phyloP scores from a whole-genome alignment of 2,888 invertebrate species.

The Cephalotes varians region DNA sequence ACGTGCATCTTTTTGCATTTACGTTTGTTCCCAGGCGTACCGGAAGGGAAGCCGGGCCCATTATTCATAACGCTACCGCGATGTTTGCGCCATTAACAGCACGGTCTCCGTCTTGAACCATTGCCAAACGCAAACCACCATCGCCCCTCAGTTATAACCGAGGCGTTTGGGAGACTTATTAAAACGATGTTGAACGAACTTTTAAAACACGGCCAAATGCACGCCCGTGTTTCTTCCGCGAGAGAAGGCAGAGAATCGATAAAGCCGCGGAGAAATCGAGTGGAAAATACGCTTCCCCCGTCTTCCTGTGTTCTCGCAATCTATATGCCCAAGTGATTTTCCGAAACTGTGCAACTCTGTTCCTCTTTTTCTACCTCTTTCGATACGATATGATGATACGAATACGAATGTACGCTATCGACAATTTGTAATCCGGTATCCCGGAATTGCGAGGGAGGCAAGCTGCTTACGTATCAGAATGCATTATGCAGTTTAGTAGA shows the following conservation, averaged over 20 bases:
- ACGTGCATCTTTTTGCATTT: constrained; percentile 40
- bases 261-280: constrained; percentile 37
- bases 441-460: constrained; percentile 5
- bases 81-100: constrained; percentile 59
- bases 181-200: constrained; percentile 62
- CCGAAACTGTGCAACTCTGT: constrained; percentile 30
- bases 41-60: constrained; percentile 12
- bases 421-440: constrained; percentile 16
- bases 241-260: constrained; percentile 25
- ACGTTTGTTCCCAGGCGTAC: constrained; percentile 21
- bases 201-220: constrained; percentile 58
- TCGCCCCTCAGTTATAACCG: constrained; percentile 39
- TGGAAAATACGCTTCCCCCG: constrained; percentile 45
- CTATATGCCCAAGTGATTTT: constrained; percentile 44
- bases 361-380: constrained; percentile 8
- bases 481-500: neutral
- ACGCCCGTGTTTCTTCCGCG: constrained; percentile 45
- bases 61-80: constrained; percentile 40
- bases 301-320: constrained; percentile 13
- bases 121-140: constrained; percentile 67
- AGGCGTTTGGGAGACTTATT: constrained; percentile 63
- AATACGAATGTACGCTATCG: neutral
- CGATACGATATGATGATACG: neutral
- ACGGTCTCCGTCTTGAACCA: constrained; percentile 60
- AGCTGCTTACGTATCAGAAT: constrained; percentile 10